Evolutionary conservation across 2,888 invertebrate species (phyloP), one percentile per base, ranked within the genome.

Genomic region (Omphaloscelis lunosa): DNA sequence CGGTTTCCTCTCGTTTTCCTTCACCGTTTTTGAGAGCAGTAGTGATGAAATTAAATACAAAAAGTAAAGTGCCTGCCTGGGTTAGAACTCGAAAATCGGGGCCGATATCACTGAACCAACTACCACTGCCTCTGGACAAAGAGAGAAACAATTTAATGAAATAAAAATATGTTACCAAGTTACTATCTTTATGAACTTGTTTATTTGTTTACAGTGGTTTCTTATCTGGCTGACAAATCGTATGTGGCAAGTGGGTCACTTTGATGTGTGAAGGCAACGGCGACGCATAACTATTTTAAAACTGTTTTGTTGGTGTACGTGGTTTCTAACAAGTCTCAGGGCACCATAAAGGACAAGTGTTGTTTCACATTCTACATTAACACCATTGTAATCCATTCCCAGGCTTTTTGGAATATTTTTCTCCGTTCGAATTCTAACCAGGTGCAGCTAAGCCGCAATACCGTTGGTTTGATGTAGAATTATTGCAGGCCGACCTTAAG

Each of bases 161-260:
- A 45, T 23, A 58, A 77, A 58, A 58, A 39, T n/a, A n/a, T n/a
- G n/a, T n/a, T n/a, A 56, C 34, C 48, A 41, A 8, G 17, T 41
- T 65, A 72, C 6, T 67, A 66, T 82, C 34, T 75, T 78, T 72
- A 63, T 17, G 12, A 75, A 59, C 59, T 56, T 85, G 59, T 85
- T 82, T 81, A 58, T 72, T 58, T 83, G 72, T 72, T 77, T 72
- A 66, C 71, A 34, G 34, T 69, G 27, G 15, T 75, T 72, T 39
- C 56, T 80, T 80, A 84, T 84, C 80, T 77, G 48, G 78, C 66
- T 85, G 62, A 72, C 62, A 75, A 75, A 82, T 82, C 48, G 63
- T 82, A 58, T 72, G 74, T 79, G 41, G 62, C 58, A 85, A 77
- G 68, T 85, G 48, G 83, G 83, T 84, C 80, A 85, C 56, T 74